Base-by-base conservation (phyloP, 2,113 vertebrate species). In the Triplophysa siluroides region DNA sequence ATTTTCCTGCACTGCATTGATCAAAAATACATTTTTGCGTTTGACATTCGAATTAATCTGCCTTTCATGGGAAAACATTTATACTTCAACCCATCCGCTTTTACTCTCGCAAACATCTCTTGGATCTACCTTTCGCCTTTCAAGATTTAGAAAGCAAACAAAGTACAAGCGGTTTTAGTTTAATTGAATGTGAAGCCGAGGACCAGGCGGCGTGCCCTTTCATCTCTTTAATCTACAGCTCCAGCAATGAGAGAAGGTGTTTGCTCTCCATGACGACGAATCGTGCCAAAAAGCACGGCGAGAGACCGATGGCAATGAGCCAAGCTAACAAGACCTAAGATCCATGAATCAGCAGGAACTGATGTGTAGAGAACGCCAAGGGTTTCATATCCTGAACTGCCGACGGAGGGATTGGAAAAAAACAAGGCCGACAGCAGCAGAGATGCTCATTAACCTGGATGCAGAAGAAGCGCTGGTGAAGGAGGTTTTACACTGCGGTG, bases 161-260 rank as follows among this genome's bases (percentile, higher is more conserved):
- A 45, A 16, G 50, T 5, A n/a, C 50, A 21, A 3, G 54, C 8
- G 52, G 29, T 2, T 72, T 58, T 14, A 72, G 11, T 56, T 58
- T 14, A 14, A 58, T 73, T 58, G 18, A 33, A n/a, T 71, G 24
- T n/a, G 2, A 4, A 26, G 47, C 24, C 7, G 47, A 54, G 12
- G 68, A 33, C 2, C 21, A 69, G 47, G 67, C 45, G 2, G 13
- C n/a, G 9, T 26, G 43, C 4, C 24, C 69, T 33, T 11, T n/a
- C 19, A 21, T 56, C 52, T 41, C 69, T 72, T 72, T 72, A 29
- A 56, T 72, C 52, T 11, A 12, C 1, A 58, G 54, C 71, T 73
- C 71, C 71, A 61, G 33, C 71, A 29, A 60, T 11, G 12, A 60
- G 54, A 43, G 33, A 74, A 60, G 33, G 33, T 61, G 71, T 41